A percentile compares a stretch with the other conserved stretches of the same genome.
Evolutionary conservation across 2,113 vertebrate genomes (phyloP).

Genomic region (Phocoena phocoena): DNA sequence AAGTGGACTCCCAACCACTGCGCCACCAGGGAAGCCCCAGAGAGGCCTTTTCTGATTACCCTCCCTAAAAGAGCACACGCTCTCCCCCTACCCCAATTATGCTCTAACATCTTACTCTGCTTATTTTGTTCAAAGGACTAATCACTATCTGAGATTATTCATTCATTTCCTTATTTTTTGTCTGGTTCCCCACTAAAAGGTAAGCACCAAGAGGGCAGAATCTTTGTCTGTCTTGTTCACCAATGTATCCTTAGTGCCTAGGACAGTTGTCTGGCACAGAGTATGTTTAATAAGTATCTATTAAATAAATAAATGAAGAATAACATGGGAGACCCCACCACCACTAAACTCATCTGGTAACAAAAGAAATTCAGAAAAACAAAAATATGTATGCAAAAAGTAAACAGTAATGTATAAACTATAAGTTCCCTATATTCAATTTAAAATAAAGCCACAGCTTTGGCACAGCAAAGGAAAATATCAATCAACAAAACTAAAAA

Average conservation of each 20-base stretch:
- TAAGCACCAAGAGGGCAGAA: background rate
- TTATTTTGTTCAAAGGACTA: background rate
- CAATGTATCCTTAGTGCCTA: background rate
- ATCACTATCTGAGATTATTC: background rate
- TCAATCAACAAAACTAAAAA: background rate
- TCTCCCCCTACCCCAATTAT: background rate
- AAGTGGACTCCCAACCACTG: too few relatives aligned
- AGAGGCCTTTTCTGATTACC: background rate
- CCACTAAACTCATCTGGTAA: background rate
- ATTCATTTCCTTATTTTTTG: background rate
- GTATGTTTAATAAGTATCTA: background rate
- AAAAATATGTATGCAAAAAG: background rate
- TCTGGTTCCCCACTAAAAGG: background rate
- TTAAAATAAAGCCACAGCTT: background rate
- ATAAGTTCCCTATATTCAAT: background rate
- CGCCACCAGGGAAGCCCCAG: too few relatives aligned
- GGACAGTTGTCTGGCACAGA: background rate
- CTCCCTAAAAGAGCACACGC: background rate
- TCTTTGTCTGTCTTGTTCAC: background rate
- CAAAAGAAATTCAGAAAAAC: background rate
- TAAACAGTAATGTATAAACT: background rate
- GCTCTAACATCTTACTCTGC: background rate
- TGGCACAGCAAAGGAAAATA: background rate
- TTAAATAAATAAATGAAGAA: constrained; percentile 34
- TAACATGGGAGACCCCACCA: background rate